phyloP scores from a whole-genome alignment of 2,797 vertebrate species.

The Notoglanidium macrostoma region DNA sequence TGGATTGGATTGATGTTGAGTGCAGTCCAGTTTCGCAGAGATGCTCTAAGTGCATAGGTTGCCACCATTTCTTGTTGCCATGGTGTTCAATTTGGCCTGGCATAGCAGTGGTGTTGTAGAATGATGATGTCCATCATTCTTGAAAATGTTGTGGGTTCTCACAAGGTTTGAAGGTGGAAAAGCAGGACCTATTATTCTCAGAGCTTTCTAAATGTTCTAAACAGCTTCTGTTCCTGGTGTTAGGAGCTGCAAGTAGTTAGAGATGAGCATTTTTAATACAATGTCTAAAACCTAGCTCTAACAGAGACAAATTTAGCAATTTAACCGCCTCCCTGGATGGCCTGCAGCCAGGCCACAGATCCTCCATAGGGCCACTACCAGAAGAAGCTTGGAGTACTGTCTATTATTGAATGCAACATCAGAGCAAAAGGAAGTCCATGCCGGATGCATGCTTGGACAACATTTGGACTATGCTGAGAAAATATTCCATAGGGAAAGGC shows the following conservation, averaged over 20 bases:
- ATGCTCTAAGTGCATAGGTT: background rate
- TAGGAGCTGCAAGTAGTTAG: background rate
- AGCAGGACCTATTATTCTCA: background rate
- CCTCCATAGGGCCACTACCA: background rate
- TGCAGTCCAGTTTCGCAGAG: background rate
- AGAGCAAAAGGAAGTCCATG: background rate
- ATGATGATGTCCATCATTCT: background rate
- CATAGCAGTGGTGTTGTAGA: background rate
- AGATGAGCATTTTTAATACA: background rate
- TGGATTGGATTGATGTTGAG: background rate
- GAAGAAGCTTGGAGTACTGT: background rate
- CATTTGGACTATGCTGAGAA: background rate
- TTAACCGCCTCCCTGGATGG: background rate
- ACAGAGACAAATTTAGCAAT: background rate
- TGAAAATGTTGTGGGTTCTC: background rate
- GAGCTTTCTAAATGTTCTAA: background rate
- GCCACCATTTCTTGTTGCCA: background rate
- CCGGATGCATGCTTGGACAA: background rate
- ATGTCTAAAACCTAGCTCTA: background rate
- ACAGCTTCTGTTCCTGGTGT: background rate
- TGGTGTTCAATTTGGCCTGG: background rate
- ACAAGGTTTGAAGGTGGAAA: background rate
- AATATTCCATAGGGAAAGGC: background rate
- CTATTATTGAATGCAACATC: background rate
- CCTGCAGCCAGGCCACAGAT: background rate